Evolutionary conservation across 2,888 invertebrate species (phyloP), one percentile per base, ranked within the genome.

Genomic region (Orthosia gothica): DNA sequence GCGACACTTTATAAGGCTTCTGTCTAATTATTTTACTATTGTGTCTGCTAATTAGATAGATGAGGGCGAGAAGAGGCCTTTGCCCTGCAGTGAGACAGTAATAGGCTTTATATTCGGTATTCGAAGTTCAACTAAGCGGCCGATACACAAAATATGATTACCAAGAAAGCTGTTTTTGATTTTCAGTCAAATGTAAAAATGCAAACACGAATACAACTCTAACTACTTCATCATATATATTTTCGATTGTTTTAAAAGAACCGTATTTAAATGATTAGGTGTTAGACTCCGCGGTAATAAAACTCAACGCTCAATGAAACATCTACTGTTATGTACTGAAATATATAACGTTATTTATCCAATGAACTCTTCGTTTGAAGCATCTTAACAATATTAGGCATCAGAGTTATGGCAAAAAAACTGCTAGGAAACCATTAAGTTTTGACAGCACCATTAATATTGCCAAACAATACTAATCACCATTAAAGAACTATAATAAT

Each of bases 381-480:
- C 13, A 61, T 18, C 13, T 20, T 26, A 0, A 20, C 50, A 40
- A 50, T 47, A 20, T 54, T 71, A 52, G 16, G 12, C 7, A 3
- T 26, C 40, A 49, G 58, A 26, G 23, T 54, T 74, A n/a, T 9
- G 5, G 5, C 13, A 47, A 61, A 69, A n/a, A 52, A 52, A 61
- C 20, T 50, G 45, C 3, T 18, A 65, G 20, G 49, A 69, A 81
- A 23, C 11, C 13, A 61, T 61, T 57, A 47, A 47, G 47, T 50
- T 50, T 64, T 81, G 40, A 67, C 74, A 67, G 45, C 45, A 63
- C 23, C 12, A 61, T 79, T 63, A 55, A 67, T 64, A 54, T 70
- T 13, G 20, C 64, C 18, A 49, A 71, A 70, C 49, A 67, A 70
- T 74, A 59, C n/a, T 62, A 58, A 58, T 68, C 49, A 47, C 32